These are phyloP conservation scores for Protonibea diacanthus DNA, from an alignment of 2,797 vertebrate species.

Conservation along the genomic window DNA sequence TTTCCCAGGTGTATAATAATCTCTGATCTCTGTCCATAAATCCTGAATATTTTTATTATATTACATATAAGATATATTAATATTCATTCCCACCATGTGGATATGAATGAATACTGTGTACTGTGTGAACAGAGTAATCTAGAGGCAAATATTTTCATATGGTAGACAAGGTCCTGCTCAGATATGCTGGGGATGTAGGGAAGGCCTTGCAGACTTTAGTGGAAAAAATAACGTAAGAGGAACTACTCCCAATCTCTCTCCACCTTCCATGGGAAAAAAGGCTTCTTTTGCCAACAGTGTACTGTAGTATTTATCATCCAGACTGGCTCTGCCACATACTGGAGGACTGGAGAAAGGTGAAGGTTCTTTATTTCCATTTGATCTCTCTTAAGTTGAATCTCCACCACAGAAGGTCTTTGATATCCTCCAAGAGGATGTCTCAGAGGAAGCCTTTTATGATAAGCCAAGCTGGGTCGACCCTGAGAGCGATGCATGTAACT, in stretches of 20 bases:
- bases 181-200: slow-evolving; percentile 2
- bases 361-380: slow-evolving; percentile 71
- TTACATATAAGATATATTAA: no score
- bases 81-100: background rate
- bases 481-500: slow-evolving; percentile 55
- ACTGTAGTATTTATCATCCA: slow-evolving; percentile 43
- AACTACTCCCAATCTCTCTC: slow-evolving; percentile 21
- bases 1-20: no score
- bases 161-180: background rate
- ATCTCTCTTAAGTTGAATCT: slow-evolving; percentile 63
- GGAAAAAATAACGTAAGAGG: slow-evolving; percentile 28
- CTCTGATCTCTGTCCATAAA: no score
- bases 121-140: background rate
- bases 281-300: slow-evolving; percentile 32
- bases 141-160: background rate
- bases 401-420: slow-evolving; percentile 70
- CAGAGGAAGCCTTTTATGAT: slow-evolving; percentile 75
- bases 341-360: slow-evolving; percentile 58
- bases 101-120: background rate
- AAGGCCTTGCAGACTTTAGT: slow-evolving; percentile 17
- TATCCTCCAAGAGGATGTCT: slow-evolving; percentile 72
- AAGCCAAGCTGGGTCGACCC: slow-evolving; percentile 65
- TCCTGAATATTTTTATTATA: no score
- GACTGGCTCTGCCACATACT: slow-evolving; percentile 45
- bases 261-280: slow-evolving; percentile 56